Percentiles rank a stretch among this genome's conserved stretches.
These are phyloP conservation scores for Shargacucullia verbasci DNA, from an alignment of 2,888 invertebrate species.

Conservation along the genomic window DNA sequence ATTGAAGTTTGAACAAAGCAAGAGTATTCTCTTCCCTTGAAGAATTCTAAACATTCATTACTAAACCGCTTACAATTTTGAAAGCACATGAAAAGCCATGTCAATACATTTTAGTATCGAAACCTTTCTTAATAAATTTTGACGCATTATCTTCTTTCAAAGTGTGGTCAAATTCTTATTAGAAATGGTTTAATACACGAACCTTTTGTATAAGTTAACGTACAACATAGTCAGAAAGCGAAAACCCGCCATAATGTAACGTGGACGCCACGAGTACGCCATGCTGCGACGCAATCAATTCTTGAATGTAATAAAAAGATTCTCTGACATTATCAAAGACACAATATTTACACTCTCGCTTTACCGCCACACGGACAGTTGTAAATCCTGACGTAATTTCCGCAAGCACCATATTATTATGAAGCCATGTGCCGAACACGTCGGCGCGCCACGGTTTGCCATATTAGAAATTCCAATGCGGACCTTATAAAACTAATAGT, in stretches of 20 bases:
- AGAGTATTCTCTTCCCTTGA: constrained; percentile 54
- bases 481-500: constrained; percentile 81
- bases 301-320: constrained; percentile 48
- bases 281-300: constrained; percentile 62
- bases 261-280: constrained; percentile 85
- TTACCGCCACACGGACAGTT: constrained; percentile 67
- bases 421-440: constrained; percentile 87
- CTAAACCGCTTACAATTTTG: constrained; percentile 55
- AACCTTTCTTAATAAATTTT: constrained; percentile 26
- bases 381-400: constrained; percentile 76
- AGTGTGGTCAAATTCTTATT: neutral
- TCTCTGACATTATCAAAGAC: constrained; percentile 49
- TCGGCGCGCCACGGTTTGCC: constrained; percentile 82
- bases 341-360: constrained; percentile 73
- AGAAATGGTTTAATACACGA: constrained; percentile 1
- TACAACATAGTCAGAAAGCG: constrained; percentile 58
- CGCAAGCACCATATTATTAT: constrained; percentile 82
- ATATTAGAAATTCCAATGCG: constrained; percentile 87
- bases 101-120: constrained; percentile 50
- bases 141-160: constrained; percentile 3
- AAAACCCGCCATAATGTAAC: constrained; percentile 83
- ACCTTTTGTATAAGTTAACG: constrained; percentile 6
- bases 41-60: constrained; percentile 65
- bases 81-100: constrained; percentile 46
- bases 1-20: constrained; percentile 79